phyloP scores from a whole-genome alignment of 2,113 vertebrate species.

The Phyllostomus discolor region DNA sequence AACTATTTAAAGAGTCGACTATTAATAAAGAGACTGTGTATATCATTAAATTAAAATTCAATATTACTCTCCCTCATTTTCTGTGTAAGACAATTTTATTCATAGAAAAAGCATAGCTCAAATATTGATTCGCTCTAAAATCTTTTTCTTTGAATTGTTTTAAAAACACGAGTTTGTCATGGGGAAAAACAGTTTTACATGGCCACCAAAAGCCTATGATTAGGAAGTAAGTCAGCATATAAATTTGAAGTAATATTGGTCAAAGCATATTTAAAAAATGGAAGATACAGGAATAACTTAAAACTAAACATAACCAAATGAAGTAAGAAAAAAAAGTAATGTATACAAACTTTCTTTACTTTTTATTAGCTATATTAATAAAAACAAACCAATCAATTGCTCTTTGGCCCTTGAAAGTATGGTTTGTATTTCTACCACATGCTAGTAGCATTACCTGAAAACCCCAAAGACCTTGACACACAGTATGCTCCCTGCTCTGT shows the following conservation, averaged over 20 bases:
- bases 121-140: neutral
- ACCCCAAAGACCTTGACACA: neutral
- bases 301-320: neutral
- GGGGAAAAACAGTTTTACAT: slow-evolving; percentile 38
- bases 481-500: neutral
- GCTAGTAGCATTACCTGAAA: neutral
- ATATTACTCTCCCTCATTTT: neutral
- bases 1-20: neutral
- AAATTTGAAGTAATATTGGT: neutral
- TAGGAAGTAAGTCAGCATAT: slow-evolving; percentile 29
- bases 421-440: neutral
- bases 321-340: neutral
- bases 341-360: neutral
- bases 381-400: neutral
- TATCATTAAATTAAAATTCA: neutral
- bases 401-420: neutral
- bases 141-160: neutral
- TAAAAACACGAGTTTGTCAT: neutral
- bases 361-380: neutral
- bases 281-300: neutral
- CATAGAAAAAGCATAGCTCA: neutral
- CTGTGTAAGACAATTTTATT: neutral
- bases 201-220: neutral
- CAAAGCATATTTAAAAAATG: neutral
- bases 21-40: neutral